Evolutionary conservation across 1,140 invertebrate genomes (phyloP), one percentile per base, ranked within the genome.

Genomic region (Zaprionus ornatus): DNA sequence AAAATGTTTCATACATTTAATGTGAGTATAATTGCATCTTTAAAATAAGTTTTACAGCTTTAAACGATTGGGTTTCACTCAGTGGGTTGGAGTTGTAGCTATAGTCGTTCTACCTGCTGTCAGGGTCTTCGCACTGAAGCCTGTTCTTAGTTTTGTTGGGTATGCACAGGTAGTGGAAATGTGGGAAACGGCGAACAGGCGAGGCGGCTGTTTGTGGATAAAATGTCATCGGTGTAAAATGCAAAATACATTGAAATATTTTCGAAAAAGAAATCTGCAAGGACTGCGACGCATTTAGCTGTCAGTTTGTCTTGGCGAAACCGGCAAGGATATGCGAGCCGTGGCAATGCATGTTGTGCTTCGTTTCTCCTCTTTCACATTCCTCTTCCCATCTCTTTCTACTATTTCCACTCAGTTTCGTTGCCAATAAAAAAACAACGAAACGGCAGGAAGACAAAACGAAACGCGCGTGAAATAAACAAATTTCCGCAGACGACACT

Each of bases 401-500:
- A 19, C 12, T 3, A n/a, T n/a, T 57, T 23, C 9, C 37, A 21
- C 17, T 12, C 19, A 37, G 45, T 13, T 35, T 40, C 21, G 40
- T 65, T 72, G 61, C 42, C 69, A 72, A 68, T 72, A 80, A 77
- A 88, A 80, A 88, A 55, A 32, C 40, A 45, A 45, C 40, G 69
- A 72, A 40, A 48, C 61, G 71, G 56, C 61, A 68, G 55, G 50
- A 74, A 78, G 68, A 75, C 77, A 83, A 87, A 90, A 87, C 80
- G 83, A 81, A 84, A 72, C 69, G 80, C 80, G 84, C 84, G 84
- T 88, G 90, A 88, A 88, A 88, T 88, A 88, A 88, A 88, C 84
- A 88, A 88, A 88, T 90, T 88, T 88, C 84, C 84, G 80, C 74
- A 75, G 80, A 88, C 84, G 84, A 88, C 84, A 84, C 84, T 90